Evolutionary conservation across 2,113 vertebrate genomes (phyloP).

Genomic region (Notarius quadriscutis): DNA sequence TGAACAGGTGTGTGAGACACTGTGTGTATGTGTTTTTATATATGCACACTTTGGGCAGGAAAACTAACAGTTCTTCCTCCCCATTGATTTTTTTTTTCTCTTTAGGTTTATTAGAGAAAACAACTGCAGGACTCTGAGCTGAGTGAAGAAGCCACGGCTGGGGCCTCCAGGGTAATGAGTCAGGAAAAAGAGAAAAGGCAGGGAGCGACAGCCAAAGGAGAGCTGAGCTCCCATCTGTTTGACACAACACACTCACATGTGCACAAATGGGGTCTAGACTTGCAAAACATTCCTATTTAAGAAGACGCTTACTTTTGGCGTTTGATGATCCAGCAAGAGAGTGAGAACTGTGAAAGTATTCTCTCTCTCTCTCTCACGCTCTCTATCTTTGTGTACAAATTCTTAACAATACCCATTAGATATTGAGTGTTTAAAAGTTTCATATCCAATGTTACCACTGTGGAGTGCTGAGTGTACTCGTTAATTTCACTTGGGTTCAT

Average conservation of each 20-base stretch:
- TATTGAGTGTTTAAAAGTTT: neutral
- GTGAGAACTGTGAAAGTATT: neutral
- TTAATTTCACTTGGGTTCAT: neutral
- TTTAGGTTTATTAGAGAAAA: slow-evolving; percentile 99
- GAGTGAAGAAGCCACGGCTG: slow-evolving; percentile 95
- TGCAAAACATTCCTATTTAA: neutral
- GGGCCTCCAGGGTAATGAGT: slow-evolving; percentile 97
- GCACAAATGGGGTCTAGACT: slow-evolving; percentile 39
- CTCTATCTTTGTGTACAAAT: neutral
- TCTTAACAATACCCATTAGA: neutral
- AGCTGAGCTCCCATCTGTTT: slow-evolving; percentile 83
- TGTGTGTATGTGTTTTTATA: slow-evolving; percentile 49
- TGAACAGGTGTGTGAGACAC: slow-evolving; percentile 63
- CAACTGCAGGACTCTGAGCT: slow-evolving; percentile 89
- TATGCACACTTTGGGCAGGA: slow-evolving; percentile 69
- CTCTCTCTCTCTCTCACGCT: neutral
- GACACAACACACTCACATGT: slow-evolving; percentile 63
- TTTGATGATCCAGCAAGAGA: neutral
- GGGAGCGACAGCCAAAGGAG: slow-evolving; percentile 68
- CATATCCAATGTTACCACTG: neutral
- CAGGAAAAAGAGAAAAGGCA: slow-evolving; percentile 82
- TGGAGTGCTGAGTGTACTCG: neutral
- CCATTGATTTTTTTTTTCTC: slow-evolving; percentile 97
- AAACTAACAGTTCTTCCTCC: slow-evolving; percentile 99
- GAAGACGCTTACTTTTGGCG: neutral